phyloP scores from a whole-genome alignment of 2,888 invertebrate genomes.

The Drosophila ustulata region DNA sequence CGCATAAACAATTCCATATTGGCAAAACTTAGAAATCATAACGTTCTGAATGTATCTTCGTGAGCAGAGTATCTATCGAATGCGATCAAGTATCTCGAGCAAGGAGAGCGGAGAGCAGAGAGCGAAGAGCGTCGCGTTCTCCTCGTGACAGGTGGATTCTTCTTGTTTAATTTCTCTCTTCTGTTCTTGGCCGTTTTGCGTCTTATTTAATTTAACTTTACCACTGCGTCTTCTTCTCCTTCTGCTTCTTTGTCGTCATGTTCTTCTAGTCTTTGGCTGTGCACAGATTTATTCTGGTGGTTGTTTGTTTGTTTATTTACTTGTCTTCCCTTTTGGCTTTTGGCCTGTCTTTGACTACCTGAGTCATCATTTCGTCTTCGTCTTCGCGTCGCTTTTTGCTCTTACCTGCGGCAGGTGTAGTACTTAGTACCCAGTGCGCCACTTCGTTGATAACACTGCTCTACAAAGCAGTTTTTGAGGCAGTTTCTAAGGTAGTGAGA shows the following conservation, averaged over 20 bases:
- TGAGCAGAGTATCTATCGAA: constrained; percentile 10
- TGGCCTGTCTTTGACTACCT: constrained; percentile 41
- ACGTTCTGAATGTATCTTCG: constrained; percentile 1
- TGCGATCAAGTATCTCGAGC: constrained; percentile 38
- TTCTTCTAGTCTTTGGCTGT: constrained; percentile 2
- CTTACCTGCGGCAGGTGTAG: constrained; percentile 70
- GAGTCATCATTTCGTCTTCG: constrained; percentile 13
- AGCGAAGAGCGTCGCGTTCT: constrained; percentile 2
- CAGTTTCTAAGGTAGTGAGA: neutral
- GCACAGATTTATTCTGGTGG: constrained; percentile 12
- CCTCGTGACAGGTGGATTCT: constrained; percentile 63
- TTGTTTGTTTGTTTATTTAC: constrained; percentile 16
- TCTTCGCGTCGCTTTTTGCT: constrained; percentile 15
- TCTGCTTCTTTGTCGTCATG: neutral
- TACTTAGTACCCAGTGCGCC: constrained; percentile 25
- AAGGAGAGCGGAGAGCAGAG: neutral
- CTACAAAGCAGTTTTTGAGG: neutral
- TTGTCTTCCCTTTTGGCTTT: constrained; percentile 11
- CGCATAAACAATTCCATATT: neutral
- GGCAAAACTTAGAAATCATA: neutral
- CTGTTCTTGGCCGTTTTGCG: constrained; percentile 24
- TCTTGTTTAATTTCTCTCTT: constrained; percentile 39
- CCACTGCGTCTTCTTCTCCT: constrained; percentile 4
- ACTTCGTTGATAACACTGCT: constrained; percentile 34
- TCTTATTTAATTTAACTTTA: constrained; percentile 33